Base-by-base conservation (phyloP, 2,113 vertebrate genomes). In the Scortum barcoo region DNA sequence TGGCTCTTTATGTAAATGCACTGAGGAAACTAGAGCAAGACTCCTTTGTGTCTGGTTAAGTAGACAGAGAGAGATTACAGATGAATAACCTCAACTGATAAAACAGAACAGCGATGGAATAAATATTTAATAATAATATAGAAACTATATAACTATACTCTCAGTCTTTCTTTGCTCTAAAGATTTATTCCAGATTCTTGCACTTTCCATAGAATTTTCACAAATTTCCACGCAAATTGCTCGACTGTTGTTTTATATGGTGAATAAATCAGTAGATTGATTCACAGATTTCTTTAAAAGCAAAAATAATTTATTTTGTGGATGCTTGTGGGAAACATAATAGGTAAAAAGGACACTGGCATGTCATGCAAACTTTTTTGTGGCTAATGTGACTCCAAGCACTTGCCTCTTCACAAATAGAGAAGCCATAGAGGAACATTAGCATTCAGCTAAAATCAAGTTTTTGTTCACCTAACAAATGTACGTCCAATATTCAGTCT, bases 1-100 rank as follows among this genome's bases (percentile, higher is more conserved):
- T 68, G 57, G 30, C 40, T 62, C 51, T 68, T 48, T 70, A 72
- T 86, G 86, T 69, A 78, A 90, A 88, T 86, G 22, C 30, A 17
- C 28, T 3, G 30, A 72, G 81, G 22, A 46, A 78, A 86, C 44
- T 14, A 48, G 79, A 75, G 65, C 70, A 84, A 44, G 77, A 73
- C 51, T 63, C 57, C 77, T 81, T 72, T 80, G 74, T 73, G 67
- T 84, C 72, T 68, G 84, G 36, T 1, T 56, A 26, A 75, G 72
- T 2, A 48, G 46, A 48, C 16, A 22, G 13, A 40, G 48, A 38
- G 13, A 51, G 42, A 8, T 22, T n/a, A 30, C 14, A 14, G 50
- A 72, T 40, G 1, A 14, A 67, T 26, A 4, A 4, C 42, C 42
- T 44, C 13, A 17, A 26, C 19, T 51, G 9, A 54, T 12, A 40